Percentiles rank a stretch among this genome's conserved stretches.
Conservation (phyloP, 2,888 invertebrate species). For the Spilosoma lubricipeda region DNA sequence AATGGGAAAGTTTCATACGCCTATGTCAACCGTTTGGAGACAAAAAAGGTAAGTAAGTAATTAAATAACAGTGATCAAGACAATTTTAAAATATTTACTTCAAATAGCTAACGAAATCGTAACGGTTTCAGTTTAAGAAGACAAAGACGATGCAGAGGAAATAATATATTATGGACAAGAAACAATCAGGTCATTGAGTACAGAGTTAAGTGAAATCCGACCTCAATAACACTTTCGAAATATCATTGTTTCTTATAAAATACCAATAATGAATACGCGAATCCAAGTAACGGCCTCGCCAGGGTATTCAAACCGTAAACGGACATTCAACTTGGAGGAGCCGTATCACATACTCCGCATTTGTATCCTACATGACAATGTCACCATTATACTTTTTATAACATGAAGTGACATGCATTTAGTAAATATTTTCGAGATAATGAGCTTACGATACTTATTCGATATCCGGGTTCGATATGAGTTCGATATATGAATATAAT, state of each 20-base stretch:
- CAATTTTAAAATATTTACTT: not conserved
- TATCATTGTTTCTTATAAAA: constrained; percentile 25
- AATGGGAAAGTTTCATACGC: too few relatives aligned
- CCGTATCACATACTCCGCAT: constrained; percentile 62
- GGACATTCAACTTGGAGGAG: constrained; percentile 69
- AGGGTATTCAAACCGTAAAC: constrained; percentile 49
- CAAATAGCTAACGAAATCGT: not conserved
- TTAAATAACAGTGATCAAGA: not conserved
- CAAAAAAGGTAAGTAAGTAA: not conserved
- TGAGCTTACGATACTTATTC: constrained; percentile 27
- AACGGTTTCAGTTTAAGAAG: not conserved
- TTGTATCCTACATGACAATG: constrained; percentile 56
- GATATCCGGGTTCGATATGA: constrained; percentile 40
- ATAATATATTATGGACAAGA: not conserved
- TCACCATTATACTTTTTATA: constrained; percentile 65
- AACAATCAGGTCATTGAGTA: constrained; percentile 15
- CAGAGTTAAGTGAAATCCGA: constrained; percentile 36
- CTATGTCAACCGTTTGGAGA: not conserved
- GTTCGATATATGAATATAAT: not conserved
- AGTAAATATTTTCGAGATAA: constrained; percentile 26
- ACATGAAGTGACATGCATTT: constrained; percentile 34
- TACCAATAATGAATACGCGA: constrained; percentile 41
- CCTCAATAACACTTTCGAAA: constrained; percentile 28
- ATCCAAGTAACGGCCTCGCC: constrained; percentile 54
- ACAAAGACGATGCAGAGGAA: too few relatives aligned